phyloP scores from a whole-genome alignment of 64 coral and sea anemone species.

The Pocillopora damicornis region DNA sequence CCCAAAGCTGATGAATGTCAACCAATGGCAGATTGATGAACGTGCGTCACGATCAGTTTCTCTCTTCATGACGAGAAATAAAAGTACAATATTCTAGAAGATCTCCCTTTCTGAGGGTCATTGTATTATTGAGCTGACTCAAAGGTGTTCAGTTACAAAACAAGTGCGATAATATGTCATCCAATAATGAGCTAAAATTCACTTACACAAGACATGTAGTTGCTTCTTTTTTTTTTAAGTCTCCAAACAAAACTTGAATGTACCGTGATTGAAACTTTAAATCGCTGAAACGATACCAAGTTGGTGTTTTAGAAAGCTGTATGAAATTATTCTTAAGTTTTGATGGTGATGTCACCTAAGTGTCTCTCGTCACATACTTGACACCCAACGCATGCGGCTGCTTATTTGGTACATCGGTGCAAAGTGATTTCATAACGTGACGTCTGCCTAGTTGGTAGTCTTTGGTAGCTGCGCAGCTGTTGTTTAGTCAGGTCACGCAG shows the following conservation, averaged over 20 bases:
- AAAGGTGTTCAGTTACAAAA: conserved; percentile 30
- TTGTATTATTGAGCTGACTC: background rate
- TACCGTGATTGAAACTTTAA: background rate
- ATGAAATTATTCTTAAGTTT: background rate
- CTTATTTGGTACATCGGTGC: background rate
- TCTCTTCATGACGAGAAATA: background rate
- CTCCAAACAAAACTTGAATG: too few relatives aligned
- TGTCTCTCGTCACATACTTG: background rate
- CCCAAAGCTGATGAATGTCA: conserved; percentile 17
- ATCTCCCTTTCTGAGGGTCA: background rate
- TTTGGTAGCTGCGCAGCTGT: too few relatives aligned
- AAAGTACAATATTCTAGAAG: background rate
- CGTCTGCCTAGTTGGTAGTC: too few relatives aligned
- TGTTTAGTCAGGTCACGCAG: too few relatives aligned
- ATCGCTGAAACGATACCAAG: background rate
- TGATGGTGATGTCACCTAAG: background rate
- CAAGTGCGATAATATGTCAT: background rate
- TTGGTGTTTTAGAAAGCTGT: background rate
- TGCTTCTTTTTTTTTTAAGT: background rate
- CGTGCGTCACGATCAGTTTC: background rate
- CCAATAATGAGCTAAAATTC: background rate
- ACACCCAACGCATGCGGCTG: background rate
- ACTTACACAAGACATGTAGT: background rate
- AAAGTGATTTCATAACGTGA: background rate
- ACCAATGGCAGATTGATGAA: background rate